These are phyloP conservation scores for Pseudanteris insignis DNA, from an alignment of 2,888 invertebrate species.

Conservation along the genomic window DNA sequence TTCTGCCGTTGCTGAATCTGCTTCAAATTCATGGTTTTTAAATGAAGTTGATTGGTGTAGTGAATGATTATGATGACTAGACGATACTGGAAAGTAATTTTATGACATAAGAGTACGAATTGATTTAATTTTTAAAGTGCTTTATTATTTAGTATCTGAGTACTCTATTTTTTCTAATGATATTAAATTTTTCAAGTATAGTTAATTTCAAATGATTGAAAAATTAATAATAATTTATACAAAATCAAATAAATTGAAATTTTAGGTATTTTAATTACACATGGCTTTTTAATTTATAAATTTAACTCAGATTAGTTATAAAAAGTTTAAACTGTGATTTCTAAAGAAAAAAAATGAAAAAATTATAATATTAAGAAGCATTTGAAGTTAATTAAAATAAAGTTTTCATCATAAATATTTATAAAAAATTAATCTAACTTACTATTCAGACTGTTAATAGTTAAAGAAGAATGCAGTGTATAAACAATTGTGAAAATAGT, in stretches of 20 bases:
- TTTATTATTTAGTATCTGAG: not conserved
- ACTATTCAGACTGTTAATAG: constrained; percentile 49
- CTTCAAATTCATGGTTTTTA: constrained; percentile 89
- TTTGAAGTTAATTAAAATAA: too few species aligned
- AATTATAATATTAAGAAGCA: too few species aligned
- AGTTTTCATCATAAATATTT: not conserved
- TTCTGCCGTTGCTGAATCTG: constrained; percentile 77
- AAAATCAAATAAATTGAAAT: too few species aligned
- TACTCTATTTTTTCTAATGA: too few species aligned
- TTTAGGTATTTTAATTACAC: too few species aligned
- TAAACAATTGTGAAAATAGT: constrained; percentile 80
- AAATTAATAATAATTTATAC: too few species aligned
- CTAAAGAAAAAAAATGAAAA: constrained; percentile 3
- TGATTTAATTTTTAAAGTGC: constrained; percentile 1
- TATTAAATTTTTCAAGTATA: too few species aligned
- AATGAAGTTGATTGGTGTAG: constrained; percentile 72
- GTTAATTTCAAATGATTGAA: too few species aligned
- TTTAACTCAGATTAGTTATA: too few species aligned
- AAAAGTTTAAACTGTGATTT: too few species aligned
- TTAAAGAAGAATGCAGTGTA: constrained; percentile 65
- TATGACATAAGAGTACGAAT: too few species aligned
- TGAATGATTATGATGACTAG: constrained; percentile 52
- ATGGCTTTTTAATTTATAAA: too few species aligned
- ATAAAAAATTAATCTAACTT: constrained; percentile 23
- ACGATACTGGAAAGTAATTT: constrained; percentile 52